Conservation (phyloP, 2,888 invertebrate genomes). For the Rhingia campestris region DNA sequence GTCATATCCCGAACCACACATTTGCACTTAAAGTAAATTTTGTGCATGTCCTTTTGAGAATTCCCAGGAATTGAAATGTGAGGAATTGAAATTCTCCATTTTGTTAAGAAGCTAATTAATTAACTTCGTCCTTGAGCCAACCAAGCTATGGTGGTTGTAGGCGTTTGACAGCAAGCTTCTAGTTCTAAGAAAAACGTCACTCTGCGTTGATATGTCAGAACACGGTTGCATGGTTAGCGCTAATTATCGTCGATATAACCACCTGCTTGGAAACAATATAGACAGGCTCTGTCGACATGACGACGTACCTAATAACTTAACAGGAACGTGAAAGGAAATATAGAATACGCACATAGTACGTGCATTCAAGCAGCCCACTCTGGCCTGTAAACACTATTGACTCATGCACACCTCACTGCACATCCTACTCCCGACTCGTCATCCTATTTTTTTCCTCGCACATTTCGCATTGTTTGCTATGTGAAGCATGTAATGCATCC, state of each 20-base stretch:
- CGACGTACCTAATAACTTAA: background rate
- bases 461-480: conserved; percentile 38
- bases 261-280: background rate
- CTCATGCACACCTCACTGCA: background rate
- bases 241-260: conserved; percentile 20
- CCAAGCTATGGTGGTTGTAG: too few species aligned
- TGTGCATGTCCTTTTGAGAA: too few species aligned
- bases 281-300: background rate
- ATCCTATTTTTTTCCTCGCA: background rate
- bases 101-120: too few species aligned
- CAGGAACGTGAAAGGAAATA: background rate
- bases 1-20: too few species aligned
- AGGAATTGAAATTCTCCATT: too few species aligned
- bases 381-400: background rate
- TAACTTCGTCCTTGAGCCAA: too few species aligned
- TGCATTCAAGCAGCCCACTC: conserved; percentile 1
- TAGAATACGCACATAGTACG: background rate
- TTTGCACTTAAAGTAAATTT: too few species aligned
- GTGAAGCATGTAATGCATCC: conserved; percentile 30
- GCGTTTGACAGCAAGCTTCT: too few species aligned
- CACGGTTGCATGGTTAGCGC: conserved; percentile 8
- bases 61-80: too few species aligned
- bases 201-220: background rate
- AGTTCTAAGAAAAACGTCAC: too few species aligned
- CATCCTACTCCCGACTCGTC: background rate